phyloP scores from a whole-genome alignment of 2,888 invertebrate genomes.

The Endotricha flammealis region DNA sequence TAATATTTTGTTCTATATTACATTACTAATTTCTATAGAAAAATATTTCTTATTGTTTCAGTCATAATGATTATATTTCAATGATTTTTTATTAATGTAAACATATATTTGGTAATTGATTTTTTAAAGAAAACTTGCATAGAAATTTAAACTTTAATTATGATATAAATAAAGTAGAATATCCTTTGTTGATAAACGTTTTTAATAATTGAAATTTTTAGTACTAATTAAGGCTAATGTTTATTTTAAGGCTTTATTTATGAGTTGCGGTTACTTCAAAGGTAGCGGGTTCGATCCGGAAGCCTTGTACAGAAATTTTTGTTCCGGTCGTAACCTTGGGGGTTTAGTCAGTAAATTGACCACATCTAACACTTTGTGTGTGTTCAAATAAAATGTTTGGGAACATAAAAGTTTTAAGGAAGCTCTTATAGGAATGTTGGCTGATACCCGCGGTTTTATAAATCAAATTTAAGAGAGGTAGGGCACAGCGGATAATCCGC shows the following conservation, averaged over 20 bases:
- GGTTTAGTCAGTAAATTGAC: slow-evolving; percentile 2
- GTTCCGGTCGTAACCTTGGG: slow-evolving; percentile 5
- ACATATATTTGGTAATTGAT: not conserved
- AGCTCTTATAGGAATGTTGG: too few species aligned
- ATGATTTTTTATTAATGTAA: too few species aligned
- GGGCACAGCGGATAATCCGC: too few species aligned
- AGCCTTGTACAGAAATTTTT: slow-evolving; percentile 2
- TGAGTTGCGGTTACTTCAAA: slow-evolving; percentile 5
- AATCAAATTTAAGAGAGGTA: too few species aligned
- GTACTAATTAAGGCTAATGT: slow-evolving; percentile 29
- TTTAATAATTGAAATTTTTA: slow-evolving; percentile 24
- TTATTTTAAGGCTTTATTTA: slow-evolving; percentile 13
- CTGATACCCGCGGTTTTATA: too few species aligned
- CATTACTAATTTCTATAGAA: too few species aligned
- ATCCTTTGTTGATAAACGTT: slow-evolving; percentile 16
- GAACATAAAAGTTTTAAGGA: too few species aligned
- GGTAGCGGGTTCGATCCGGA: slow-evolving; percentile 8
- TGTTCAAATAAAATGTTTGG: too few species aligned
- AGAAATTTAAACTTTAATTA: not conserved
- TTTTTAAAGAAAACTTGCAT: not conserved
- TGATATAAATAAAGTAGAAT: slow-evolving; percentile 9
- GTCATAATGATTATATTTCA: too few species aligned
- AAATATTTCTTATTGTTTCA: too few species aligned
- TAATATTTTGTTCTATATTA: slow-evolving; percentile 1
- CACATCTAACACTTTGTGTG: too few species aligned